A percentile compares a stretch with the other conserved stretches of the same genome.
Evolutionary conservation across 2,888 invertebrate species (phyloP).

Genomic region (Leucoptera coffeella): DNA sequence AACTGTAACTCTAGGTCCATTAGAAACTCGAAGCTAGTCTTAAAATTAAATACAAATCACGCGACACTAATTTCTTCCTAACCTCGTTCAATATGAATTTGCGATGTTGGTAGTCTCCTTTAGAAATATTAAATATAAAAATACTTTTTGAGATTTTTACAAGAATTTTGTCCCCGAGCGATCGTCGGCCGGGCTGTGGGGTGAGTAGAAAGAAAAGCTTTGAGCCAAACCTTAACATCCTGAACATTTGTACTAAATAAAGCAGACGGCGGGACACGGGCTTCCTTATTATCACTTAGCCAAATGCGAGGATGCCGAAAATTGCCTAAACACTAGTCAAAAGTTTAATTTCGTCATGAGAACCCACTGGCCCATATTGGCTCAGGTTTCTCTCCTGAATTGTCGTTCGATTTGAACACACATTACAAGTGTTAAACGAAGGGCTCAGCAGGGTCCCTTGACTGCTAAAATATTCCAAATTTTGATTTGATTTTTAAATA

Average conservation of each 20-base stretch:
- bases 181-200: conserved; percentile 19
- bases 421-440: no score
- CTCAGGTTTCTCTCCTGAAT: no score
- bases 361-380: no score
- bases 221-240: conserved; percentile 53
- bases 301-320: conserved; percentile 54
- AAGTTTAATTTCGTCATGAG: no score
- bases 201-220: conserved; percentile 48
- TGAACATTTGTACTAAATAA: conserved; percentile 55
- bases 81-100: conserved; percentile 45
- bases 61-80: conserved; percentile 51
- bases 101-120: conserved; percentile 56
- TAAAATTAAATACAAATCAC: conserved; percentile 56
- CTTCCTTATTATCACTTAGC: conserved; percentile 42
- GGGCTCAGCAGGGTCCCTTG: no score
- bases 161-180: conserved; percentile 53
- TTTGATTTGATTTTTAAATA: conserved; percentile 41
- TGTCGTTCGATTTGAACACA: no score
- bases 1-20: conserved; percentile 64
- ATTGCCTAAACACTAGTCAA: conserved; percentile 28
- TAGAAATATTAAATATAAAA: conserved; percentile 58
- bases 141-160: conserved; percentile 56
- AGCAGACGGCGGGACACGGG: conserved; percentile 47
- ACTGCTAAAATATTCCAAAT: conserved; percentile 44
- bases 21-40: conserved; percentile 57